phyloP scores from a whole-genome alignment of 2,113 vertebrate species.

The Trichomycterus rosablanca region DNA sequence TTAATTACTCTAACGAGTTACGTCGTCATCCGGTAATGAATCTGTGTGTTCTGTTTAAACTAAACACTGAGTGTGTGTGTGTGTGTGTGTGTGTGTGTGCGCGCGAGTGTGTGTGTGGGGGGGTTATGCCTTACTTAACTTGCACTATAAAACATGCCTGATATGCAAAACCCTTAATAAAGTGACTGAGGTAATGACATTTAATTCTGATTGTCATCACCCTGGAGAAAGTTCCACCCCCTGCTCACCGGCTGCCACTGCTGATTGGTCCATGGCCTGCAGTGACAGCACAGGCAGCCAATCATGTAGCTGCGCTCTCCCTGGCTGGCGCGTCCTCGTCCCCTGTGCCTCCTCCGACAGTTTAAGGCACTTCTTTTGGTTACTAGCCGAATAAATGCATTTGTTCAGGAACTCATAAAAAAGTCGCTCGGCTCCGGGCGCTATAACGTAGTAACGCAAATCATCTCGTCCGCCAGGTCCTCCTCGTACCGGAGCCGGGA shows the following conservation, averaged over 20 bases:
- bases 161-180: constrained; percentile 78
- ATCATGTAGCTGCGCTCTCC: not conserved
- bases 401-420: constrained; percentile 55
- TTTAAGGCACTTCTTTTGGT: constrained; percentile 93
- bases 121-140: constrained; percentile 65
- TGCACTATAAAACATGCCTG: constrained; percentile 78
- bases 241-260: constrained; percentile 44
- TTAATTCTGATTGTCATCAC: constrained; percentile 83
- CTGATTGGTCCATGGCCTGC: constrained; percentile 52
- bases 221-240: constrained; percentile 53
- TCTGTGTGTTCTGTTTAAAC: constrained; percentile 30
- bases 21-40: constrained; percentile 50
- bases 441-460: constrained; percentile 98
- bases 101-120: no score
- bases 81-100: no score
- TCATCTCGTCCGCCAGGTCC: constrained; percentile 98
- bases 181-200: constrained; percentile 87
- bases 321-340: constrained; percentile 56
- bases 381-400: constrained; percentile 73
- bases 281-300: constrained; percentile 26
- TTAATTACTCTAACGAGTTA: constrained; percentile 52
- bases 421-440: constrained; percentile 63
- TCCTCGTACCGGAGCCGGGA: constrained; percentile 80
- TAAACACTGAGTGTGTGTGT: no score
- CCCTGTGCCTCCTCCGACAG: constrained; percentile 78